phyloP scores from a whole-genome alignment of 2,113 vertebrate species.

The Picathartes gymnocephalus region DNA sequence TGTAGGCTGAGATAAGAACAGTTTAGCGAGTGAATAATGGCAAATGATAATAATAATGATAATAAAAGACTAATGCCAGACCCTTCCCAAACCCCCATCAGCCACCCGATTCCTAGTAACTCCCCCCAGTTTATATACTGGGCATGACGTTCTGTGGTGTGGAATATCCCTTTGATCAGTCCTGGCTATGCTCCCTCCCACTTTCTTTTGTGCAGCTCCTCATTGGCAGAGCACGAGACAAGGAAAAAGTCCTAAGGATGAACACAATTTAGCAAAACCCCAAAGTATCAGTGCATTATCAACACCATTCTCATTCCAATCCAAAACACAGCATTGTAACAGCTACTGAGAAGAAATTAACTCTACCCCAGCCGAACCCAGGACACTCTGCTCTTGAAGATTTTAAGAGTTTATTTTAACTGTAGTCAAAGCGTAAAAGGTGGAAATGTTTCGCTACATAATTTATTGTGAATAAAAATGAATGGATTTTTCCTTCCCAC shows the following conservation, averaged over 20 bases:
- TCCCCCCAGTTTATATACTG: not conserved
- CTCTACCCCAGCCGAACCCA: not conserved
- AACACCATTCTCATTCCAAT: not conserved
- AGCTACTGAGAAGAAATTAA: not conserved
- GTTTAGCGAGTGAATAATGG: not conserved
- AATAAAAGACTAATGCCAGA: not conserved
- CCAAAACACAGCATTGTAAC: not conserved
- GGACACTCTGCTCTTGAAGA: not conserved
- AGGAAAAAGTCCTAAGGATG: not conserved
- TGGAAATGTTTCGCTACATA: not conserved
- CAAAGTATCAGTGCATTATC: not conserved
- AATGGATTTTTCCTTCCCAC: not conserved
- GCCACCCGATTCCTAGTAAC: fast-evolving
- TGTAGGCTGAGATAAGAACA: not conserved
- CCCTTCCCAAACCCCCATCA: not conserved
- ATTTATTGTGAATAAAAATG: not conserved
- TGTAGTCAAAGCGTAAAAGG: not conserved
- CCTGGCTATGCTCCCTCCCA: not conserved
- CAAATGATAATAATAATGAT: not conserved
- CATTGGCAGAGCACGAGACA: not conserved
- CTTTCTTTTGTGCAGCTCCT: not conserved
- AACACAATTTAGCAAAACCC: not conserved
- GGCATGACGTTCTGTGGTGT: not conserved
- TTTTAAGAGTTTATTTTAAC: not conserved
- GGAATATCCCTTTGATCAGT: not conserved